Percentiles rank a stretch among this genome's conserved stretches.
Conservation (phyloP, 2,888 invertebrate genomes). For the Platycheirus rosarum region DNA sequence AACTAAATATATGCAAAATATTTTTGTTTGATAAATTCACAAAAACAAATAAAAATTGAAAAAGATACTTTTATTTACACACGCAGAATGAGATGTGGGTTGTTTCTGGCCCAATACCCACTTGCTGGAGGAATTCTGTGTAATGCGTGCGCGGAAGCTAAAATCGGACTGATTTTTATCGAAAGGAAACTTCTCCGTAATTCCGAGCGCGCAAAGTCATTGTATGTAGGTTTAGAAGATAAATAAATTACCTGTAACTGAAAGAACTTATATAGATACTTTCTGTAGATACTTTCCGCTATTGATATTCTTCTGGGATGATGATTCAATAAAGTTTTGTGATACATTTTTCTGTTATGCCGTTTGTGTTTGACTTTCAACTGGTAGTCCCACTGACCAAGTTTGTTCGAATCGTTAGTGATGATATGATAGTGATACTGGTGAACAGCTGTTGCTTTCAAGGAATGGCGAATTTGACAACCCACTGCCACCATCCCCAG, state of each 20-base stretch:
- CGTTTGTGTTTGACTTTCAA: not conserved
- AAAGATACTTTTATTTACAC: conserved; percentile 3
- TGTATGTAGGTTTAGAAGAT: conserved; percentile 53
- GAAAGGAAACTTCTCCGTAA: conserved; percentile 65
- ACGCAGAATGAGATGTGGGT: not conserved
- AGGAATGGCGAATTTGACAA: conserved; percentile 7
- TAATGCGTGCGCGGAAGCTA: conserved; percentile 69
- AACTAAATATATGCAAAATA: too few relatives aligned
- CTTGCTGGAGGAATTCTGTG: conserved; percentile 40
- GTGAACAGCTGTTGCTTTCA: conserved; percentile 2
- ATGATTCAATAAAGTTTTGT: conserved; percentile 40
- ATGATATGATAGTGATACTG: conserved; percentile 50
- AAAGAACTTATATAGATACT: conserved; percentile 2
- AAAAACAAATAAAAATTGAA: not conserved
- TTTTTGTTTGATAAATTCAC: not conserved
- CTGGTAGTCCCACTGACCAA: conserved; percentile 6
- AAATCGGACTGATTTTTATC: conserved; percentile 69
- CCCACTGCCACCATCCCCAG: not conserved
- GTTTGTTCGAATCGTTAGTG: conserved; percentile 32
- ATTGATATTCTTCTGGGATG: conserved; percentile 30
- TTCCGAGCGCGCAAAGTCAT: conserved; percentile 44
- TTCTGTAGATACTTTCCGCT: conserved; percentile 23
- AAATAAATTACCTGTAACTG: conserved; percentile 63
- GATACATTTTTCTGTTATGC: conserved; percentile 32
- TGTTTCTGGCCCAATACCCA: conserved; percentile 6